Evolutionary conservation across 2,888 invertebrate genomes (phyloP).

Genomic region (Pammene fasciana): DNA sequence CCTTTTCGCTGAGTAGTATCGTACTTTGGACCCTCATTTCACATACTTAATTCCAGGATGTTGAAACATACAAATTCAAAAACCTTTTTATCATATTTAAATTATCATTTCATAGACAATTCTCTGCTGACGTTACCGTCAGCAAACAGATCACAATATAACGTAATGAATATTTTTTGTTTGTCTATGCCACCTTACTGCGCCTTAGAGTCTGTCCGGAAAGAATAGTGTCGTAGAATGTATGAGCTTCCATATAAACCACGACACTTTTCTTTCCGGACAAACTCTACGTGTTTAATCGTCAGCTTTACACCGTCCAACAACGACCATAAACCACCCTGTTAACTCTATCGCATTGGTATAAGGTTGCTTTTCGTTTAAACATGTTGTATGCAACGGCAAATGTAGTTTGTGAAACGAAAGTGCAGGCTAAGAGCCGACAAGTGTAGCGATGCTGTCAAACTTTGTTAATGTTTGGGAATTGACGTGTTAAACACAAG

Average conservation of each 20-base stretch:
- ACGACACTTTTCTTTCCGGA: too few relatives aligned
- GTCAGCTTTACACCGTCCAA: constrained; percentile 4
- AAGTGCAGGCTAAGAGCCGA: constrained; percentile 37
- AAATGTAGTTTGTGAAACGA: constrained; percentile 3
- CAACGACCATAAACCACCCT: background rate
- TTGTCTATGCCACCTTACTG: constrained; percentile 50
- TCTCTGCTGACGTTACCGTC: constrained; percentile 47
- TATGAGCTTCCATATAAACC: too few relatives aligned
- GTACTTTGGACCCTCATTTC: too few relatives aligned
- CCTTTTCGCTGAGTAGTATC: too few relatives aligned
- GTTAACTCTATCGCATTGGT: background rate
- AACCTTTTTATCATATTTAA: too few relatives aligned
- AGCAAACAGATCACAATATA: constrained; percentile 54
- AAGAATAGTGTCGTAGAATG: too few relatives aligned
- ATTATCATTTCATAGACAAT: too few relatives aligned
- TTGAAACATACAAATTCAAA: too few relatives aligned
- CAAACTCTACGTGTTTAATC: constrained; percentile 52
- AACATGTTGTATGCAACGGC: background rate
- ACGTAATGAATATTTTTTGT: constrained; percentile 58
- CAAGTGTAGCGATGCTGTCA: constrained; percentile 37
- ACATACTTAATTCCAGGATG: too few relatives aligned
- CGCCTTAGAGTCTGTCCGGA: too few relatives aligned
- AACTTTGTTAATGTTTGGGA: constrained; percentile 21
- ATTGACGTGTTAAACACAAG: background rate
- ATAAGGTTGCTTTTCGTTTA: constrained; percentile 2